These are phyloP conservation scores for Patella vulgata DNA, from an alignment of 1,140 invertebrate species.

Conservation along the genomic window DNA sequence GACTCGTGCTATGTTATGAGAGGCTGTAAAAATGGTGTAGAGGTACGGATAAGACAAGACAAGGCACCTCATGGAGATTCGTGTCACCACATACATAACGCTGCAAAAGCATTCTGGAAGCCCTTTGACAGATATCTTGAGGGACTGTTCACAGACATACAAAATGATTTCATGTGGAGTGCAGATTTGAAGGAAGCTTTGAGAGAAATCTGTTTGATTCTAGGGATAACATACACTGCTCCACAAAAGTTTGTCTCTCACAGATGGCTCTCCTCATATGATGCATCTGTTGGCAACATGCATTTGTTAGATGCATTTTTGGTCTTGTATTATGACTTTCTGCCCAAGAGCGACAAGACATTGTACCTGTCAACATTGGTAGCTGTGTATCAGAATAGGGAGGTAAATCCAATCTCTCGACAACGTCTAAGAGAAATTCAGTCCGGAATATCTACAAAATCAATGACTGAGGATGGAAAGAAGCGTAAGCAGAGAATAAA, in stretches of 20 bases:
- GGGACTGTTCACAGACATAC: conserved; percentile 30
- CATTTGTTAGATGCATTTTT: conserved; percentile 27
- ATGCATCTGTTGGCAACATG: conserved; percentile 25
- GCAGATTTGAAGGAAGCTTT: conserved; percentile 30
- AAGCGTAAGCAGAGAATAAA: conserved; percentile 22
- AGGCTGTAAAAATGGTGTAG: conserved; percentile 44
- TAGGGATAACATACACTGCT: conserved; percentile 33
- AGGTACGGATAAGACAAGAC: conserved; percentile 32
- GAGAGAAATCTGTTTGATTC: conserved; percentile 36
- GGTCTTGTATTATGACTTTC: conserved; percentile 37
- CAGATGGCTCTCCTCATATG: conserved; percentile 47
- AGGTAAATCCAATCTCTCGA: conserved; percentile 1
- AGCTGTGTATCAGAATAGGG: conserved; percentile 4
- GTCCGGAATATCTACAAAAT: conserved; percentile 6
- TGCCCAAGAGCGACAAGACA: conserved; percentile 11
- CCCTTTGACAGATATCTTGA: conserved; percentile 41
- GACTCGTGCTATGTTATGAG: conserved; percentile 53
- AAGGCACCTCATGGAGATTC: conserved; percentile 45
- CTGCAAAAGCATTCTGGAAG: conserved; percentile 43
- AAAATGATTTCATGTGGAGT: conserved; percentile 51
- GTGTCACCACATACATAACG: conserved; percentile 48
- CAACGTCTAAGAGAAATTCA: conserved; percentile 13
- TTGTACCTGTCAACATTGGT: conserved; percentile 2
- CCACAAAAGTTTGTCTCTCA: conserved; percentile 34
- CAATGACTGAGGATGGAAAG: conserved; percentile 29